Evolutionary conservation across 2,797 vertebrate species (phyloP).

Genomic region (Hypotaenidia okinawae): DNA sequence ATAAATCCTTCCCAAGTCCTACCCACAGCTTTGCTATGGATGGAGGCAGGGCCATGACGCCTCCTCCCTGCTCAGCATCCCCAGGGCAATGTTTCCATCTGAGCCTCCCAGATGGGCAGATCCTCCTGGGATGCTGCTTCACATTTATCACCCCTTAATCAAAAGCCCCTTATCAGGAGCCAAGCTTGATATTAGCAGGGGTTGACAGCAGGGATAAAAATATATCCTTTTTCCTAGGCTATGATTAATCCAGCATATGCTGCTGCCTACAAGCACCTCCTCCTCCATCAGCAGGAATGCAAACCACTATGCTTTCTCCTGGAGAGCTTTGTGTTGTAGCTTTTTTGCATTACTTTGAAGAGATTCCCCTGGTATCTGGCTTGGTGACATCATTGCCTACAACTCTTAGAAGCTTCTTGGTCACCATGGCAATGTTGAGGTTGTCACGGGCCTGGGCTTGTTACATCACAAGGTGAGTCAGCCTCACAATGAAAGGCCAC

Average conservation of each 20-base stretch:
- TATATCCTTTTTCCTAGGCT: not conserved
- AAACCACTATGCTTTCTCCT: not conserved
- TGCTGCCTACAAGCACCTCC: not conserved
- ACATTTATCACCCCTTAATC: not conserved
- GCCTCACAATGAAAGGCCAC: not conserved
- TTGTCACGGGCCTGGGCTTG: constrained; percentile 2
- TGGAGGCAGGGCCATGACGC: not conserved
- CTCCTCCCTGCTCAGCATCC: not conserved
- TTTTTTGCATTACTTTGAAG: not conserved
- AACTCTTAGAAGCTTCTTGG: not conserved
- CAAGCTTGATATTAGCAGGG: not conserved
- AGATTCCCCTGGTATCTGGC: not conserved
- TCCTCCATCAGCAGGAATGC: not conserved
- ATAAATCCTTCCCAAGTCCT: not conserved
- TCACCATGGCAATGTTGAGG: constrained; percentile 15
- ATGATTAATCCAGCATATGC: not conserved
- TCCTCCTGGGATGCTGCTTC: not conserved
- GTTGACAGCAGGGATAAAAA: not conserved
- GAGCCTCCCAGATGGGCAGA: not conserved
- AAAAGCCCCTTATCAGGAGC: not conserved
- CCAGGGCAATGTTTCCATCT: not conserved
- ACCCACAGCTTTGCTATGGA: not conserved
- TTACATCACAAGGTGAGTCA: constrained; percentile 47
- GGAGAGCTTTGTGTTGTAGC: not conserved
- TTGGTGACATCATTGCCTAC: not conserved